Evolutionary conservation across 2,113 vertebrate genomes (phyloP), one percentile per base, ranked within the genome.

Genomic region (Pedionomus torquatus): DNA sequence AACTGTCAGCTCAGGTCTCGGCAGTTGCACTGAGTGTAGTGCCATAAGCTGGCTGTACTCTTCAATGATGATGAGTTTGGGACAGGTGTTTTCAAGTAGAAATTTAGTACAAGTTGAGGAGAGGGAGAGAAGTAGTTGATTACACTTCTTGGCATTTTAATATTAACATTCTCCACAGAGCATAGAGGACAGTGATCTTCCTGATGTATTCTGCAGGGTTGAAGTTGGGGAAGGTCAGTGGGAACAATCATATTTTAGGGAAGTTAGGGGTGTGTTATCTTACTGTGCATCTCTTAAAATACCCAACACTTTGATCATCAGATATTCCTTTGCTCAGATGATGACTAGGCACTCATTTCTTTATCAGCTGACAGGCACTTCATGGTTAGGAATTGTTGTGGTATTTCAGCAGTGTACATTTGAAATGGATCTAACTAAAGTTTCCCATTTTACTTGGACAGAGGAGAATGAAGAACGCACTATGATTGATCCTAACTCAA

Each of bases 381-480:
- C 9, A 9, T 39, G 19, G 2, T 63, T 70, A 84, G 46, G 11
- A 17, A 5, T 9, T 30, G 66, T 39, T 92, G 58, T 41, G 30
- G 10, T 28, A 2, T 71, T 74, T 41, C 39, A 35, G 25, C 7
- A 64, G n/a, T 10, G 33, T 64, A 11, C 30, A 2, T 79, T 39
- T 76, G 55, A 66, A 49, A 51, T 26, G 2, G 7, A 5, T 43
- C 90, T 97, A 49, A 95, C 80, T 15, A 2, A 71, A 13, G 9
- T 60, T 83, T 89, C 64, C 44, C 49, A 11, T 97, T 92, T 74
- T 93, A 8, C 68, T 87, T 83, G 26, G 14, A n/a, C 98, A 99
- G 99, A 99, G 96, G 99, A 99, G 96, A 99, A 99, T 30, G 99
- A 99, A 41, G 99, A 99, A 25, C 98, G 99, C 70, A 98, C 97